These are phyloP conservation scores for Caenorhabditis elegans DNA, from an alignment of 1,140 invertebrate species.

Conservation along the genomic window DNA sequence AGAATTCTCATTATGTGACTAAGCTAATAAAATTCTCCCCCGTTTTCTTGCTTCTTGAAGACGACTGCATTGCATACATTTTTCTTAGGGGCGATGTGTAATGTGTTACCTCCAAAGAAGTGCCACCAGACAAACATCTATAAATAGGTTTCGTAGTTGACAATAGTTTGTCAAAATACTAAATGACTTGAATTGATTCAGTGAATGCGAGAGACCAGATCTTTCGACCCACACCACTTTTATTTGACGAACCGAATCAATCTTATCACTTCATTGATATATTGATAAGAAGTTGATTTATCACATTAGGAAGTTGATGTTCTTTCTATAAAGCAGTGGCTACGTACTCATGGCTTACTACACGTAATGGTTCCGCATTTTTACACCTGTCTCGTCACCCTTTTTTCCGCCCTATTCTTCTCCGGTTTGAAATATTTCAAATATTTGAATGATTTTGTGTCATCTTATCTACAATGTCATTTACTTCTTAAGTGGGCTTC, in stretches of 20 bases:
- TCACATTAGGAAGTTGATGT: conserved; percentile 5
- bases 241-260: conserved; percentile 26
- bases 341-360: not conserved
- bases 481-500: not conserved
- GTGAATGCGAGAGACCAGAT: not conserved
- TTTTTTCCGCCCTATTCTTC: not conserved
- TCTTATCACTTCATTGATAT: not conserved
- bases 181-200: not conserved
- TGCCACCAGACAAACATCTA: not conserved
- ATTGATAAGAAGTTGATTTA: not conserved
- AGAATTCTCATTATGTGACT: conserved; percentile 11
- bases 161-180: not conserved
- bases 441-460: not conserved
- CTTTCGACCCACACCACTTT: not conserved
- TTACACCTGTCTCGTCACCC: not conserved
- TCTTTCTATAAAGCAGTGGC: not conserved
- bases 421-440: not conserved
- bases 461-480: not conserved
- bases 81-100: not conserved
- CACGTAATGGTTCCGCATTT: not conserved
- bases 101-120: conserved; percentile 8
- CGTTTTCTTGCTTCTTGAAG: too few species aligned
- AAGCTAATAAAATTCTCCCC: conserved; percentile 31
- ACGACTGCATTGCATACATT: conserved; percentile 21
- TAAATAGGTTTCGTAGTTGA: not conserved